Percentiles rank a stretch among this genome's conserved stretches.
phyloP scores from a whole-genome alignment of 1,140 invertebrate genomes.

The Diuraphis noxia region DNA sequence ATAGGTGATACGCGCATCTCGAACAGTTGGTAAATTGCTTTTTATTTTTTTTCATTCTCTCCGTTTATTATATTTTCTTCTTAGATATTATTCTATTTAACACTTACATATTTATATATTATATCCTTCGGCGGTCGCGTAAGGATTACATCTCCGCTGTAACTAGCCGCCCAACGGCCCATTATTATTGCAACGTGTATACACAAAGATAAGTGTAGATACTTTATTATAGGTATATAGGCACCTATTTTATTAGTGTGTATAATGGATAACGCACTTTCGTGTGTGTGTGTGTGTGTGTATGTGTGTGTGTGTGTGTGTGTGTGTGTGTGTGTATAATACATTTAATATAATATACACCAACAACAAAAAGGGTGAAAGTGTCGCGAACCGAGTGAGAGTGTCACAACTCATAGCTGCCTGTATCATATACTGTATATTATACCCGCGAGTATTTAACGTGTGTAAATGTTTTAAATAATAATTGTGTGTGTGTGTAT shows the following conservation, averaged over 20 bases:
- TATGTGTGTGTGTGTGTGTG: not conserved
- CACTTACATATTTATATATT: not conserved
- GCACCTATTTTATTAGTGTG: not conserved
- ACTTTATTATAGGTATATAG: not conserved
- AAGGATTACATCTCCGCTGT: constrained; percentile 1
- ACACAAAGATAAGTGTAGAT: not conserved
- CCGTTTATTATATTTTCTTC: not conserved
- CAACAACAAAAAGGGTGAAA: constrained; percentile 52
- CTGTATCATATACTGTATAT: not conserved
- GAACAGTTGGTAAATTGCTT: constrained; percentile 39
- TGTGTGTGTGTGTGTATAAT: not conserved
- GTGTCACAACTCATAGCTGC: not conserved
- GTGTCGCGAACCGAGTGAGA: constrained; percentile 49
- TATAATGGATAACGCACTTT: constrained; percentile 39
- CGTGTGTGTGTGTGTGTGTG: not conserved
- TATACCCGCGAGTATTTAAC: not conserved
- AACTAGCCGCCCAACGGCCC: not conserved
- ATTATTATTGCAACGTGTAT: not conserved
- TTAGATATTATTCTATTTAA: not conserved
- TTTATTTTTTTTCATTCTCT: constrained; percentile 26
- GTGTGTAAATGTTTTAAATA: not conserved
- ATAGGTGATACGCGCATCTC: not conserved
- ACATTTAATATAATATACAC: not conserved
- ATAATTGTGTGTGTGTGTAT: too few species aligned
- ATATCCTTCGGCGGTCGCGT: not conserved